These are phyloP conservation scores for Pogonomyrmex barbatus DNA, from an alignment of 1,140 invertebrate genomes.

Conservation along the genomic window DNA sequence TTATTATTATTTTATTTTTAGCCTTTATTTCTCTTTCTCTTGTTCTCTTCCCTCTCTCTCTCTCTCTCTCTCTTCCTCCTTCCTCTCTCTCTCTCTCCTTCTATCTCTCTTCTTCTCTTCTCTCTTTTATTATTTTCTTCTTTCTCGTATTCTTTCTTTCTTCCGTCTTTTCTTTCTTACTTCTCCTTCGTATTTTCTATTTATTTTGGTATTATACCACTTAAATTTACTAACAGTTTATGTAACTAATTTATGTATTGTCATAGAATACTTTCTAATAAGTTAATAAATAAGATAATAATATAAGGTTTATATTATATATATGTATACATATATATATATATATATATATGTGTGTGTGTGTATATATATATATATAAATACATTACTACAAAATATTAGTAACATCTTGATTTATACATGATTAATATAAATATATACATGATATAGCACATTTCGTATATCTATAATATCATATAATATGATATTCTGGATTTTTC, in stretches of 20 bases:
- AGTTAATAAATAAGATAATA: conserved; percentile 6
- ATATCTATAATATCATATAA: conserved; percentile 2
- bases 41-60: neutral
- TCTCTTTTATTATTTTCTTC: neutral
- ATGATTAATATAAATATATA: conserved; percentile 1
- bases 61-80: neutral
- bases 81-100: neutral
- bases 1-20: conserved; percentile 2
- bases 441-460: neutral
- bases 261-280: conserved; percentile 11
- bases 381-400: neutral
- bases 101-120: neutral
- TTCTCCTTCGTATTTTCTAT: neutral
- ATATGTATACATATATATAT: neutral
- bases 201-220: neutral
- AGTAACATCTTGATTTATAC: conserved; percentile 1
- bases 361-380: neutral
- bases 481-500: neutral
- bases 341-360: neutral
- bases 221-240: neutral
- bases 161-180: neutral
- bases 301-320: neutral
- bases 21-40: neutral
- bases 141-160: neutral
- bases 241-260: conserved; percentile 1